Evolutionary conservation across 1,140 invertebrate species (phyloP), one percentile per base, ranked within the genome.

Genomic region (Dendroctonus ponderosae): DNA sequence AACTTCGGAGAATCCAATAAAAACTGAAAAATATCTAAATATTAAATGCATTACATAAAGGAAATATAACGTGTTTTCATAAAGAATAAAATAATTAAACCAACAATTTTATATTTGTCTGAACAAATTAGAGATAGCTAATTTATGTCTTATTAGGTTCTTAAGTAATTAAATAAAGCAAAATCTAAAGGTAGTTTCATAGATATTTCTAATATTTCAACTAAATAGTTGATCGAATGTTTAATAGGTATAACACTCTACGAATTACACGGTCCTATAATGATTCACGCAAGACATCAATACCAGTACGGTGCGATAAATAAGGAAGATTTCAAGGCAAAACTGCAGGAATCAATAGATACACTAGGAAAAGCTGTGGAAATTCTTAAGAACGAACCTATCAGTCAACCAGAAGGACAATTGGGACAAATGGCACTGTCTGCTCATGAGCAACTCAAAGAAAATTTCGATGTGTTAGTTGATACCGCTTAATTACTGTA

Each of bases 211-310:
- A 26, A 26, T 26, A 26, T 26, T 26, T 26, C 26, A 26, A 26
- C 26, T 26, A 26, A 26, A 3, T 26, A 26, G 26, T 26, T 26
- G 26, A 26, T 26, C 26, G 26, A 26, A 26, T 26, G 3, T 52
- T 26, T 8, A 14, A n/a, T 7, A 88, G 87, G 88, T 9, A 85
- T 90, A 80, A 87, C 87, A 68, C 74, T 92, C 6, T 93, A 92
- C 74, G 90, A 93, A 74, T 75, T 92, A 38, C 89, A 92, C 72
- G 88, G 88, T 6, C 89, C 90, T 0, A 70, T 91, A 7, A 84
- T 91, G 71, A 83, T 89, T 62, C 75, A 90, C 53, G 87, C 89
- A 2, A 86, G 86, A 70, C 83, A 79, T 56, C 83, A 85, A 61
- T 91, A 85, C 73, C 81, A 82, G 48, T 78, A 83, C 0, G 85